These are phyloP conservation scores for Delphinus delphis DNA, from an alignment of 2,113 vertebrate species.

Conservation along the genomic window DNA sequence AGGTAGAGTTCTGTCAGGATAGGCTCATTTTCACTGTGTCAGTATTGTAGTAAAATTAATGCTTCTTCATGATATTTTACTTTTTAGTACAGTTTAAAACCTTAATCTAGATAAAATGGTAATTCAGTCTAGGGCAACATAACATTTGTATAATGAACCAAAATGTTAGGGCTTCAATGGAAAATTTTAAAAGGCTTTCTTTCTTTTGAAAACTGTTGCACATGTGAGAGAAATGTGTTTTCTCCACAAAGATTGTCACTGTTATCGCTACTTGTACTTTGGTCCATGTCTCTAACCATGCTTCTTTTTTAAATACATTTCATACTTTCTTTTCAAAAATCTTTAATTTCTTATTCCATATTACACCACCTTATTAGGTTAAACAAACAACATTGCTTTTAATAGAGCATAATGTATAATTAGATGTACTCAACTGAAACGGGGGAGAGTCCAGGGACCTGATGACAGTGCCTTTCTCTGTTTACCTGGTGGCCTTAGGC, in stretches of 20 bases:
- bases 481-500: neutral
- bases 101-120: slow-evolving; percentile 60
- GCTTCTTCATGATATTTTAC: slow-evolving; percentile 59
- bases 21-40: slow-evolving; percentile 68
- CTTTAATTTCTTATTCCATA: neutral
- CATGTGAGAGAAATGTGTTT: neutral
- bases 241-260: neutral
- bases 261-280: neutral
- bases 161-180: slow-evolving; percentile 32
- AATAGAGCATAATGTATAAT: neutral
- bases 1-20: slow-evolving; percentile 76
- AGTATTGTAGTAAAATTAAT: slow-evolving; percentile 71
- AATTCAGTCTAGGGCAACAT: slow-evolving; percentile 57
- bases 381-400: neutral
- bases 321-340: neutral
- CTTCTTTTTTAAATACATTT: neutral
- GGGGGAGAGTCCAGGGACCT: too few relatives aligned
- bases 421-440: neutral
- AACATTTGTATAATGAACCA: slow-evolving; percentile 61
- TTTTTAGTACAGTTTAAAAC: slow-evolving; percentile 57
- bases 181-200: neutral
- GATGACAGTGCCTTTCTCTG: neutral
- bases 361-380: neutral
- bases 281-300: neutral
- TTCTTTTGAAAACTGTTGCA: neutral